These are phyloP conservation scores for Tragelaphus imberbis DNA, from an alignment of 2,113 vertebrate species.

Conservation along the genomic window DNA sequence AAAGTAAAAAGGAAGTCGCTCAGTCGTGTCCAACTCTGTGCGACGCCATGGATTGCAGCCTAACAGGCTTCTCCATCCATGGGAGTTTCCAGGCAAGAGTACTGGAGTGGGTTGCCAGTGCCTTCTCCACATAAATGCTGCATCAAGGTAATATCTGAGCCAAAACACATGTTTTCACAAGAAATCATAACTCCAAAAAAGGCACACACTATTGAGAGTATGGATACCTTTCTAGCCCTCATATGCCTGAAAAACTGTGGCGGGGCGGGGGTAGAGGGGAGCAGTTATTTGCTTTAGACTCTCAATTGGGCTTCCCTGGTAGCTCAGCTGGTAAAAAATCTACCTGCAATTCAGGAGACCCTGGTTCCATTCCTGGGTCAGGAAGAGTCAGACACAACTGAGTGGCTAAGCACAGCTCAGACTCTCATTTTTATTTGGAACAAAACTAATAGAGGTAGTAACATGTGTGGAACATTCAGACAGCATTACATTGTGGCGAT, in stretches of 20 bases:
- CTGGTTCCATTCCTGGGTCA: not conserved
- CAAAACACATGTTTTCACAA: constrained; percentile 69
- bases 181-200: constrained; percentile 53
- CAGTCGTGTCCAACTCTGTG: too few relatives aligned
- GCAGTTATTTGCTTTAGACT: not conserved
- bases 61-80: too few relatives aligned
- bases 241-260: not conserved
- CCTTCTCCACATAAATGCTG: constrained; percentile 33
- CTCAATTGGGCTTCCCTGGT: not conserved
- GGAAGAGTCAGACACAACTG: not conserved
- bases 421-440: not conserved
- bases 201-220: constrained; percentile 15
- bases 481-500: not conserved
- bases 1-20: too few relatives aligned
- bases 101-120: too few relatives aligned
- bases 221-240: constrained; percentile 34
- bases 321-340: not conserved
- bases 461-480: not conserved
- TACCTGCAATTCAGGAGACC: not conserved
- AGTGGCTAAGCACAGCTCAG: not conserved
- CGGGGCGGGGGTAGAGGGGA: accelerated
- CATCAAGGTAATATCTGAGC: constrained; percentile 43
- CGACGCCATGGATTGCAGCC: too few relatives aligned
- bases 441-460: not conserved
- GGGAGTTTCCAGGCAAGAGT: too few relatives aligned